Conservation (phyloP, 2,797 vertebrate genomes). For the Myotis pilosus region DNA sequence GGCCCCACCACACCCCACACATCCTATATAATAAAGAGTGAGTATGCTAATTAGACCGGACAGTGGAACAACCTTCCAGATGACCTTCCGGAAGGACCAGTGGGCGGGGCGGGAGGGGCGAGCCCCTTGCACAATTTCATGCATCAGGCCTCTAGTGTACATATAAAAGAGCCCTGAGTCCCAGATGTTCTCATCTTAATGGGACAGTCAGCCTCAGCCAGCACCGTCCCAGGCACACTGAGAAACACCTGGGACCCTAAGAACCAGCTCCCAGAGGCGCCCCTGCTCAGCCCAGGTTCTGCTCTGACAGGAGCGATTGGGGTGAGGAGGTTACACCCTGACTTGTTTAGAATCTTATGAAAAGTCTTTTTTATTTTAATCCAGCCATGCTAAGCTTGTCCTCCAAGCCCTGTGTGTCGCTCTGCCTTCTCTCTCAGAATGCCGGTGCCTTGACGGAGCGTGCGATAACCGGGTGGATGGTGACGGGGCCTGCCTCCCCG, state of each 20-base stretch:
- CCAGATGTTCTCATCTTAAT: neutral
- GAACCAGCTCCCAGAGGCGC: neutral
- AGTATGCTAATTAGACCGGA: too few species aligned
- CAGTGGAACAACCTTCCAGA: too few species aligned
- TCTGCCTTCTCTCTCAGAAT: slow-evolving; percentile 83
- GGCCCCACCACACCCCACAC: neutral
- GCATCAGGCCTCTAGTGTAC: too few species aligned
- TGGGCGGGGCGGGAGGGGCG: too few species aligned
- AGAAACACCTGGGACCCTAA: neutral
- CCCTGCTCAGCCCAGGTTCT: neutral
- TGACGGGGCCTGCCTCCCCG: slow-evolving; percentile 86
- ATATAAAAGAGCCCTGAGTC: neutral
- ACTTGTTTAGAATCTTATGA: neutral
- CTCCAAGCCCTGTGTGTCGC: neutral
- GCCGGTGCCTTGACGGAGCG: slow-evolving; percentile 88
- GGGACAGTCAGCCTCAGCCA: neutral
- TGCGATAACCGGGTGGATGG: slow-evolving; percentile 90
- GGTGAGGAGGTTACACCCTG: neutral
- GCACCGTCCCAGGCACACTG: neutral
- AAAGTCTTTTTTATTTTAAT: neutral
- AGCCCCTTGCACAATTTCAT: too few species aligned
- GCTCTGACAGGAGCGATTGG: neutral
- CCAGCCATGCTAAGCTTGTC: neutral
- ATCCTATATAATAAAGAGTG: too few species aligned
- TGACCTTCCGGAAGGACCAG: too few species aligned